Evolutionary conservation across 1,140 invertebrate species (phyloP), one percentile per base, ranked within the genome.

Genomic region (Streblospio benedicti): DNA sequence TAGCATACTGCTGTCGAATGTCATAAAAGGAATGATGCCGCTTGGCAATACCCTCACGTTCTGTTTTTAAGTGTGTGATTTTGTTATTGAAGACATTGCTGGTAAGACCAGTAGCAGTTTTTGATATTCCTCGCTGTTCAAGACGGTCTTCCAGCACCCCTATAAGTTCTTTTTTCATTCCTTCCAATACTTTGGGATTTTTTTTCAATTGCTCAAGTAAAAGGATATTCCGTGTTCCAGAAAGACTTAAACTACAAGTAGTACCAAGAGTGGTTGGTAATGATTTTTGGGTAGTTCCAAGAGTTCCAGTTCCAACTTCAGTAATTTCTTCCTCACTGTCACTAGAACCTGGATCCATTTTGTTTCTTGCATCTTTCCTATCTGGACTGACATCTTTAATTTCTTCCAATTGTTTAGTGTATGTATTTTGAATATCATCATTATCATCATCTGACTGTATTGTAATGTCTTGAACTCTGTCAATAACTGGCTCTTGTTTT

Each of bases 91-190:
- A n/a, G n/a, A n/a, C n/a, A n/a, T n/a, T n/a, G n/a, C n/a, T n/a
- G n/a, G n/a, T n/a, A n/a, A n/a, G n/a, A n/a, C n/a, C n/a, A n/a
- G n/a, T n/a, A n/a, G n/a, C n/a, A n/a, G n/a, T n/a, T n/a, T n/a
- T n/a, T 47, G 71, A 62, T 25, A 76, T 68, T 25, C 73, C 74
- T 41, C 69, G 68, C 52, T 72, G 72, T 32, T 70, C 68, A 6
- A 75, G 61, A 9, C 70, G 59, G 18, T 75, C 69, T 41, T 70
- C 55, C 28, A 76, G 55, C 3, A 73, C n/a, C 14, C 65, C 64
- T 6, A 64, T 61, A 14, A 75, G 59, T 59, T 76, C 67, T 33
- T 71, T 66, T 41, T 69, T 68, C 71, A 75, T 74, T n/a, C 70
- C 59, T 44, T 68, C 65, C 28, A 74, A 32, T 2, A 71, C 66